Percentiles rank a stretch among this genome's conserved stretches.
Conservation (phyloP, 2,888 invertebrate genomes). For the Oithona nana region DNA sequence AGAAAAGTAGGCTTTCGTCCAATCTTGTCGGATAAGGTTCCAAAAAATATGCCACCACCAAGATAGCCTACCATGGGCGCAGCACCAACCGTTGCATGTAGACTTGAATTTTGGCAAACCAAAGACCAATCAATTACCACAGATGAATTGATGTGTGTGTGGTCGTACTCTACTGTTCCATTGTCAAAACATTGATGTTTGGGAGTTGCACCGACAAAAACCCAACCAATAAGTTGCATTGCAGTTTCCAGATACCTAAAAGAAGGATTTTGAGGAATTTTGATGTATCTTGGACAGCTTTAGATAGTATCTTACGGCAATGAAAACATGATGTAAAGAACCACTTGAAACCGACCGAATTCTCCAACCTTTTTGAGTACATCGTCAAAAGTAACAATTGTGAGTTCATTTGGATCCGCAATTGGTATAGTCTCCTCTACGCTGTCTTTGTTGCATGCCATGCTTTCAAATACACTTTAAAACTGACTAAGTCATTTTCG, state of each 20-base stretch:
- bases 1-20: slow-evolving; percentile 14
- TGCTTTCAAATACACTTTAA: no score
- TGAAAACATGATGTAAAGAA: no score
- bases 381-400: no score
- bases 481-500: no score
- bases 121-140: background rate
- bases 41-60: slow-evolving; percentile 13
- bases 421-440: no score
- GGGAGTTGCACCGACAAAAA: slow-evolving; percentile 12
- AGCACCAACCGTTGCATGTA: background rate
- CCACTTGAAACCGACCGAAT: no score
- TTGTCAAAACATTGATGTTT: background rate
- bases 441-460: no score
- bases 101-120: background rate
- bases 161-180: background rate
- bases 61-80: slow-evolving; percentile 15
- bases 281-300: no score
- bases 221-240: slow-evolving; percentile 17
- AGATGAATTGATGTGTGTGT: background rate
- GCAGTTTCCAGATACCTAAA: slow-evolving; percentile 7
- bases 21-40: slow-evolving; percentile 14
- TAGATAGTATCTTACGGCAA: no score
- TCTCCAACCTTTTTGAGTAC: background rate
- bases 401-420: no score
- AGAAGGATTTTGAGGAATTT: no score